Conservation (phyloP, 2,797 vertebrate species). For the Eospalax fontanierii region DNA sequence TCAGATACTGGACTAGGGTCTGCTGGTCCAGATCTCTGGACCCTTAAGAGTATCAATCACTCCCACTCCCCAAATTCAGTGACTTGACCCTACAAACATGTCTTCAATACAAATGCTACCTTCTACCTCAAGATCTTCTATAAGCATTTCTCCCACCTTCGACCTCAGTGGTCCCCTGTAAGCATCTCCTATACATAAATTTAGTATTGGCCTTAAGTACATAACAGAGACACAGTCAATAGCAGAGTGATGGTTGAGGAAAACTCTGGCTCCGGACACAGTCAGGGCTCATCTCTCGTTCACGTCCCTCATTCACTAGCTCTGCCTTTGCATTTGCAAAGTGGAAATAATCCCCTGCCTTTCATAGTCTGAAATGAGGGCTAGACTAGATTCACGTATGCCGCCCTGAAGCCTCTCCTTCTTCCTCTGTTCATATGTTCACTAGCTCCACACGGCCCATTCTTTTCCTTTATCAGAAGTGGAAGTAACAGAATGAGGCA, state of each 20-base stretch:
- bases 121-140: neutral
- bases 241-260: neutral
- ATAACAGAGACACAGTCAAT: fast-evolving
- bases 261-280: fast-evolving
- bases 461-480: neutral
- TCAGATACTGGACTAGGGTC: fast-evolving
- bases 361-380: fast-evolving
- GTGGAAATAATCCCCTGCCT: fast-evolving
- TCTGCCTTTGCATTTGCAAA: neutral
- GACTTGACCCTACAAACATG: fast-evolving
- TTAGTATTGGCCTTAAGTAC: fast-evolving
- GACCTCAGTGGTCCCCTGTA: fast-evolving
- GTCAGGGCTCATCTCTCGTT: fast-evolving
- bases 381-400: too few species aligned
- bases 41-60: neutral
- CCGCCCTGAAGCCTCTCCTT: too few species aligned
- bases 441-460: fast-evolving
- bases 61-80: neutral
- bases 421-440: too few species aligned
- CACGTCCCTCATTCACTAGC: fast-evolving
- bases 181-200: neutral
- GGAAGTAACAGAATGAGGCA: fast-evolving
- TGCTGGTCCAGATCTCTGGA: fast-evolving
- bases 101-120: neutral
- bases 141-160: neutral